Percentiles rank a stretch among this genome's conserved stretches.
Conservation (phyloP, 2,888 invertebrate species). For the Palloptera scutellata region DNA sequence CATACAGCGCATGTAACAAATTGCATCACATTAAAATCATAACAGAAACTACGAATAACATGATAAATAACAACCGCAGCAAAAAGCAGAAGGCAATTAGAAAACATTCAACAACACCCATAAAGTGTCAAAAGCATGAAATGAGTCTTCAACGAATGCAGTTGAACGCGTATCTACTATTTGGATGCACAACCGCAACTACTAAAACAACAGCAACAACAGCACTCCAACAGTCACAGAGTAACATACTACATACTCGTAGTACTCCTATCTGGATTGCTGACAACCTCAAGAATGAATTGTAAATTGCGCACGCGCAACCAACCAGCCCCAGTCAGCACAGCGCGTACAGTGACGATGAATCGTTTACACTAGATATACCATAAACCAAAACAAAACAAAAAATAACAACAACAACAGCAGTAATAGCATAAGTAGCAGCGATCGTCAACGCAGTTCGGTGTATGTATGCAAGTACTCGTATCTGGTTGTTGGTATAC, state of each 20-base stretch:
- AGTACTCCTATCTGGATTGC: conserved; percentile 32
- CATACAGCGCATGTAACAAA: neutral
- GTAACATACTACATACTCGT: no score
- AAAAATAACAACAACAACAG: conserved; percentile 19
- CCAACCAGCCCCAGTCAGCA: conserved; percentile 22
- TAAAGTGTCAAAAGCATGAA: conserved; percentile 28
- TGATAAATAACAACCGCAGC: neutral
- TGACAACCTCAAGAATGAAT: conserved; percentile 42
- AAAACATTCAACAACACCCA: conserved; percentile 16
- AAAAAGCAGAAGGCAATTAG: conserved; percentile 6
- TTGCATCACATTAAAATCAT: neutral
- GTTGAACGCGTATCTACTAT: neutral
- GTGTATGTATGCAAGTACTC: neutral
- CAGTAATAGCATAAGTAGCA: conserved; percentile 13
- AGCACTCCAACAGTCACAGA: conserved; percentile 13
- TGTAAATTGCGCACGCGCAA: conserved; percentile 47
- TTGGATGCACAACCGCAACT: neutral
- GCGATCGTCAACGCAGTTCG: neutral
- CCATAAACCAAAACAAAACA: conserved; percentile 22
- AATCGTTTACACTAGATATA: conserved; percentile 36
- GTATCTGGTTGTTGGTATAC: conserved; percentile 3
- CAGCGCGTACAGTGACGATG: conserved; percentile 33
- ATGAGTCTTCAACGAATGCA: conserved; percentile 9
- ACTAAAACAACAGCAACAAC: conserved; percentile 10
- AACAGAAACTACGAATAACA: neutral